Evolutionary conservation across 2,888 invertebrate genomes (phyloP), one percentile per base, ranked within the genome.

Genomic region (Lithosia quadra): DNA sequence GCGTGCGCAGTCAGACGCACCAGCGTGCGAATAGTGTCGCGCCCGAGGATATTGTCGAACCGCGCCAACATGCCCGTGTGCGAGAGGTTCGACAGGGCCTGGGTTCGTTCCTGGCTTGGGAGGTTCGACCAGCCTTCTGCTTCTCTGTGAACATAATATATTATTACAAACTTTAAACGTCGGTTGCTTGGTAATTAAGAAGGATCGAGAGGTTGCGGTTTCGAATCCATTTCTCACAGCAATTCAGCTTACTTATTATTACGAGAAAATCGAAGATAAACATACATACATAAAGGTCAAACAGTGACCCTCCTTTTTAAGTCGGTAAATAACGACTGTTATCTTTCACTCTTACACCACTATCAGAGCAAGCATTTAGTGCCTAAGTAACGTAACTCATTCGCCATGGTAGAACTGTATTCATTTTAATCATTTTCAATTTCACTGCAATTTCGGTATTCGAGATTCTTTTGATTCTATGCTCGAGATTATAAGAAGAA

Each of bases 11-110:
- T 97, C 65, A 98, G 94, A 68, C 97, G 95, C 81, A 97, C 97
- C 10, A 99, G 95, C 10, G 98, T 97, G 68, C 97, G 96, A 71
- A 99, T 98, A 0, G 99, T 99, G 90, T 98, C 97, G 65, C 97
- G 96, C 0, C 98, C 99, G 72, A 99, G 95, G 79, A 99, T 98
- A 91, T 99, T 99, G 92, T 99, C 98, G 91, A 98, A 99, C 72
- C 97, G 96, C 0, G 99, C 99, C 82, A 98, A 92, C 96, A 97
- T 97, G 39, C 98, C 98, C 61, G 97, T 95, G 84, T 98, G 97
- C 36, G 97, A 96, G 59, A 98, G 93, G 83, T 96, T 96, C 0
- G 95, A 91, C 68, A 97, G 95, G 86, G 97, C 97, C 88, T 98
- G 97, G 18, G 96, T 96, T 8, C 97, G 96, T 87, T 99, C 98